A percentile compares a stretch with the other conserved stretches of the same genome.
These are phyloP conservation scores for Ranitomeya imitator DNA, from an alignment of 2,113 vertebrate species.

Conservation along the genomic window DNA sequence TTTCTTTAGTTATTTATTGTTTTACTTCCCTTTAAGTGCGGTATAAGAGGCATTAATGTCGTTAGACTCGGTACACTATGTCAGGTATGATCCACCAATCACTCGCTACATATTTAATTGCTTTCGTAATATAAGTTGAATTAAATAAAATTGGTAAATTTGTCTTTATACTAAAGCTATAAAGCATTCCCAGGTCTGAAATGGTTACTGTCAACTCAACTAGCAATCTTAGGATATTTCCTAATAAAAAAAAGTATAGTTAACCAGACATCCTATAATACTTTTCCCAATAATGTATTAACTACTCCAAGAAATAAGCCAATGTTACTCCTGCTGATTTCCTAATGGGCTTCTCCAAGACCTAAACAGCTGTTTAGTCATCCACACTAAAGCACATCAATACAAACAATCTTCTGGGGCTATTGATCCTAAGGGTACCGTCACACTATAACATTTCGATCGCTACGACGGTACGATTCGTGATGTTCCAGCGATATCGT, in stretches of 20 bases:
- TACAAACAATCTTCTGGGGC: slow-evolving; percentile 45
- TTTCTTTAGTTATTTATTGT: too few relatives aligned
- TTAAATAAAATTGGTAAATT: neutral
- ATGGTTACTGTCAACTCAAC: neutral
- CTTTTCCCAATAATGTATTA: slow-evolving; percentile 17
- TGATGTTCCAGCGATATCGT: too few relatives aligned
- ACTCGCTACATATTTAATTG: neutral
- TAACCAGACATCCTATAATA: neutral
- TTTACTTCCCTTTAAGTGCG: too few relatives aligned
- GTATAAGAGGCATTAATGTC: too few relatives aligned
- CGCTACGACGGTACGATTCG: too few relatives aligned
- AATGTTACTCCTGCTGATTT: slow-evolving; percentile 26
- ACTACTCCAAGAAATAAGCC: slow-evolving; percentile 13
- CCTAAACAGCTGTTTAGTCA: slow-evolving; percentile 46
- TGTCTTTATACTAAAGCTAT: neutral
- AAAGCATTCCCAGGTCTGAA: neutral
- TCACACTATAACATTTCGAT: too few relatives aligned
- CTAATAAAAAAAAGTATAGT: neutral
- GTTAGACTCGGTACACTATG: too few relatives aligned
- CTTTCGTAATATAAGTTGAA: neutral
- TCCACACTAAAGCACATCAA: slow-evolving; percentile 34
- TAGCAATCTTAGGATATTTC: neutral
- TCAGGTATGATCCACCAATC: too few relatives aligned
- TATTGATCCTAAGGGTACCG: slow-evolving; percentile 49
- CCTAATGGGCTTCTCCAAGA: slow-evolving; percentile 19